Base-by-base conservation (phyloP, 2,797 vertebrate genomes). In the Tympanoctomys barrerae region DNA sequence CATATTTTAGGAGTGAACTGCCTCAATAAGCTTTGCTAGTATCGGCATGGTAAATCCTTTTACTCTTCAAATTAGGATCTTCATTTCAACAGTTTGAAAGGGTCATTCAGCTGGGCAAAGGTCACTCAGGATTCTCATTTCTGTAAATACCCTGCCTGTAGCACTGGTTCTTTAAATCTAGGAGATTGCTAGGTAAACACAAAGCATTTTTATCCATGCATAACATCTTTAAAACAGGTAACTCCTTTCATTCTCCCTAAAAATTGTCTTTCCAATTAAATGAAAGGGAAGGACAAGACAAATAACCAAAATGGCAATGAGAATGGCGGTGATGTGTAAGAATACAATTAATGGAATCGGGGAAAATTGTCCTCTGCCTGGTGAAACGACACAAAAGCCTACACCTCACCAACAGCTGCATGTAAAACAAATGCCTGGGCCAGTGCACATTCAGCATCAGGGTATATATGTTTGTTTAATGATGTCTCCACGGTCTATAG, bases 401-500 rank as follows among this genome's bases (percentile, higher is more conserved):
- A 31, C 28, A 80, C 80, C 91, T 71, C 66, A 36, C 89, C 95
- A 70, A 77, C 94, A 96, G 87, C 26, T 4, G 92, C 18, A 13
- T 36, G 36, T 85, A 96, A 98, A 98, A 97, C 98, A 97, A 98
- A 97, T 83, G 95, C 95, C 77, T 73, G 91, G 97, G 91, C 96
- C 4, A 5, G 86, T 52, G 97, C 95, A 70, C 90, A 96, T 33
- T 97, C 97, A 96, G 97, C 98, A 94, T 52, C 81, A 10, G 94
- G 87, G 90, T 92, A 81, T 97, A 91, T 57, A 79, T 97, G 89
- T 98, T 97, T 97, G 98, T 97, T 97, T 98, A 98, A 99, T 98
- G 98, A 98, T 98, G 98, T 98, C 98, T 98, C 98, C 82, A 36
- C 75, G 98, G 98, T 98, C 98, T 98, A 97, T 93, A 97, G 98